Evolutionary conservation across 2,113 vertebrate genomes (phyloP), one percentile per base, ranked within the genome.

Genomic region (Xiphorhynchus elegans): DNA sequence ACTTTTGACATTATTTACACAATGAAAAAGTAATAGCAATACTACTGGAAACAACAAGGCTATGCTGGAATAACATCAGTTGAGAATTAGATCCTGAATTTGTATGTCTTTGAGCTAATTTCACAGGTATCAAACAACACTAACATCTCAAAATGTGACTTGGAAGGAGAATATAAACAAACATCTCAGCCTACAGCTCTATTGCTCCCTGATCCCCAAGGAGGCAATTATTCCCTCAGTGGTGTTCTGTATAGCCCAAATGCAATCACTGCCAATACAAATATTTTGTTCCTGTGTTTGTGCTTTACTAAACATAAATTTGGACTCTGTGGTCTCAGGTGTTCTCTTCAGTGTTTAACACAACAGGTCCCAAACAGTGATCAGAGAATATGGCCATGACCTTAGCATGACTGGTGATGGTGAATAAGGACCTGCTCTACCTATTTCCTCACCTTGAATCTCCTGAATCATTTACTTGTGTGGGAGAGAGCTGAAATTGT

Each of bases 161-260:
- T 73, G 69, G 37, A 92, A 49, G 59, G 63, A 67, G 67, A 86
- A 76, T 8, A 80, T 50, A 90, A 84, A 88, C 46, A 95, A 96
- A 89, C 55, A 80, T 9, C 66, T 77, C 67, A 53, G 47, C 44
- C 91, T 85, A 91, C 73, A 91, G 67, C 55, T 78, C 26, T 70
- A 6, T 16, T 50, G 84, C 70, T 89, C 62, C 37, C 53, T 72
- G 50, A 77, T 84, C 87, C 84, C 89, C 1, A 1, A 59, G 85
- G 82, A 88, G 3, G 8, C 74, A 95, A 63, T 83, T 83, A 87
- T 29, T 96, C 78, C 82, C 88, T 70, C 0, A 0, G 63, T 33
- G 55, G 40, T 78, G 62, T 88, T 87, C 70, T 58, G 20, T 16
- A 50, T 3, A 6, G 78, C 56, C 75, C 70, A 88, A 95, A 82